A percentile compares a stretch with the other conserved stretches of the same genome.
These are phyloP conservation scores for Platygyra sinensis DNA, from an alignment of 64 coral and sea anemone genomes.

Conservation along the genomic window DNA sequence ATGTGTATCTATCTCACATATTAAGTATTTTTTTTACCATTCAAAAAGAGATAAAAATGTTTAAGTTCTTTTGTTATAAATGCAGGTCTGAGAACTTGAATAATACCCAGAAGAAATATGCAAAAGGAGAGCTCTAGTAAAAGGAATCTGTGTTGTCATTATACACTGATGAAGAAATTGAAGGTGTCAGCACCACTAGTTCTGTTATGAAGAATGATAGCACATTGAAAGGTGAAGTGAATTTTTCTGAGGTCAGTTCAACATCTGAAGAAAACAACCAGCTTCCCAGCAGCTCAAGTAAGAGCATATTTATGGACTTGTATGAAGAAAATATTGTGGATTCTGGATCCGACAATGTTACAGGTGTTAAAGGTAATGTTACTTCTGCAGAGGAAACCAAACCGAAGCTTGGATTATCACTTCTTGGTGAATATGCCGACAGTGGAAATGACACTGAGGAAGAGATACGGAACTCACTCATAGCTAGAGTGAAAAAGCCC, in stretches of 20 bases:
- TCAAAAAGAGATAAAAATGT: too few relatives aligned
- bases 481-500: neutral
- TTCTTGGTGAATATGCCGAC: constrained; percentile 5
- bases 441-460: constrained; percentile 40
- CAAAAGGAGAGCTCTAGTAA: neutral
- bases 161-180: constrained; percentile 23
- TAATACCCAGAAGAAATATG: neutral
- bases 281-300: neutral
- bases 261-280: constrained; percentile 13
- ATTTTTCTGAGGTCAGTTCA: constrained; percentile 25
- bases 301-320: constrained; percentile 15
- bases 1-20: too few relatives aligned
- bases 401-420: neutral
- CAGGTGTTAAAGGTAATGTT: neutral
- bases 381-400: neutral
- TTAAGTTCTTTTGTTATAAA: neutral
- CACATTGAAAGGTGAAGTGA: neutral
- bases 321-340: neutral
- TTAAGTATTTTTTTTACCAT: too few relatives aligned
- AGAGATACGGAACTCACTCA: neutral
- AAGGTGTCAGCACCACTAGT: constrained; percentile 14
- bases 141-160: neutral
- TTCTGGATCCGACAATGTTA: neutral
- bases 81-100: neutral
- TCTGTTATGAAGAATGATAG: neutral